These are phyloP conservation scores for Coracias cyanogaster DNA, from an alignment of 2,797 vertebrate species.

Conservation along the genomic window DNA sequence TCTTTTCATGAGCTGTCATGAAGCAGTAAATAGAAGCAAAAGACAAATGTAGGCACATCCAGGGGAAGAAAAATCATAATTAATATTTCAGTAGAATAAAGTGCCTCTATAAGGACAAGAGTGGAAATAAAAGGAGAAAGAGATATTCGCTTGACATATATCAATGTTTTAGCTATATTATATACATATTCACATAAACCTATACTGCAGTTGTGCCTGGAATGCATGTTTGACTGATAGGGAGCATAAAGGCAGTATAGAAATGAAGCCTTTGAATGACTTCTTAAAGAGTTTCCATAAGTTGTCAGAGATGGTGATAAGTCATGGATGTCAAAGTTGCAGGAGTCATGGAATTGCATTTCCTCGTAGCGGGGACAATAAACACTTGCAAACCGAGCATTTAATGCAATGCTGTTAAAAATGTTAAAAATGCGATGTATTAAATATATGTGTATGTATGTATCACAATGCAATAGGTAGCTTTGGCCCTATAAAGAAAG, in stretches of 20 bases:
- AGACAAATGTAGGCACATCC: conserved; percentile 25
- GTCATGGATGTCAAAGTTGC: not conserved
- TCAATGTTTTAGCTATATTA: not conserved
- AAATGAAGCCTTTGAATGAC: not conserved
- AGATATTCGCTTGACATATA: conserved; percentile 2
- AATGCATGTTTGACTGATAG: not conserved
- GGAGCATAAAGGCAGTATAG: not conserved
- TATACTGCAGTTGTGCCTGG: not conserved
- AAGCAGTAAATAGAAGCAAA: conserved; percentile 42
- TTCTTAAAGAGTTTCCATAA: not conserved
- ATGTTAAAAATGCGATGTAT: not conserved
- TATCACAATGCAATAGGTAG: not conserved
- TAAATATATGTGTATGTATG: not conserved
- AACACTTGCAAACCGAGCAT: not conserved
- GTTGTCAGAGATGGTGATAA: not conserved
- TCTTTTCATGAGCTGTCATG: not conserved
- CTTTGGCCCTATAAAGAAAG: not conserved
- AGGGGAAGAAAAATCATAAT: conserved; percentile 47
- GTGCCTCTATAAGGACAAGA: not conserved
- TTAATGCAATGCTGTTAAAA: not conserved
- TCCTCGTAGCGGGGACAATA: not conserved
- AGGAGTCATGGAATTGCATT: not conserved
- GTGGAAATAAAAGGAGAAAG: not conserved
- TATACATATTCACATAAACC: not conserved
- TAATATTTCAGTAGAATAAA: conserved; percentile 60